These are phyloP conservation scores for Aphelenchoides avenae DNA, from an alignment of 1,140 invertebrate species.

Conservation along the genomic window DNA sequence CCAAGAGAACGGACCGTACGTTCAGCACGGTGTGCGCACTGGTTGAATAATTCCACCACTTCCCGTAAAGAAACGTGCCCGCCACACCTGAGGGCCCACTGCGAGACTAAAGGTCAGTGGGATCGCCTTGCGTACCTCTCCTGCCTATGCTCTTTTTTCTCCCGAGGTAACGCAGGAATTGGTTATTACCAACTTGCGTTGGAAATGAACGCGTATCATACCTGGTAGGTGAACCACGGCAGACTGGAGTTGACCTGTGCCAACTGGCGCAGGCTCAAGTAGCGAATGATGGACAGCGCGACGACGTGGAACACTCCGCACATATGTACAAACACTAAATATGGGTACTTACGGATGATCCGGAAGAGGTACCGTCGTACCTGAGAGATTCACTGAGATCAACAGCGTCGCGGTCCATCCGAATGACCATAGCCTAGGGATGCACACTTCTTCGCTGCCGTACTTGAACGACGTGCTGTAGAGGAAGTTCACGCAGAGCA, in stretches of 20 bases:
- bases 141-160: too few relatives aligned
- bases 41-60: too few relatives aligned
- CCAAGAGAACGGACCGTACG: too few relatives aligned
- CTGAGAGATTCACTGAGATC: slow-evolving; percentile 45
- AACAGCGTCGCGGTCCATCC: slow-evolving; percentile 43
- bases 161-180: too few relatives aligned
- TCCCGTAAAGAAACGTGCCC: too few relatives aligned
- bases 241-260: slow-evolving; percentile 26
- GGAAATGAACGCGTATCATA: slow-evolving; percentile 11
- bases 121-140: too few relatives aligned
- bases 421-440: slow-evolving; percentile 40
- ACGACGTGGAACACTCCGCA: slow-evolving; percentile 49
- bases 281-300: slow-evolving; percentile 48
- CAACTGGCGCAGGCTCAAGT: slow-evolving; percentile 39
- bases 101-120: too few relatives aligned
- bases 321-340: slow-evolving; percentile 50
- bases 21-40: too few relatives aligned
- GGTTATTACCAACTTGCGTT: too few relatives aligned
- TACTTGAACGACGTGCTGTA: slow-evolving; percentile 50
- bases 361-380: too few relatives aligned
- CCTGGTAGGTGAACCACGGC: slow-evolving; percentile 49
- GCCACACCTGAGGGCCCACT: too few relatives aligned
- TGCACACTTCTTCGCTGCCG: slow-evolving; percentile 37
- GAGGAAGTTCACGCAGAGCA: slow-evolving; percentile 45
- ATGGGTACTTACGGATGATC: too few relatives aligned